Evolutionary conservation across 2,113 vertebrate genomes (phyloP).

Genomic region (Forbesichthys papilliferus): DNA sequence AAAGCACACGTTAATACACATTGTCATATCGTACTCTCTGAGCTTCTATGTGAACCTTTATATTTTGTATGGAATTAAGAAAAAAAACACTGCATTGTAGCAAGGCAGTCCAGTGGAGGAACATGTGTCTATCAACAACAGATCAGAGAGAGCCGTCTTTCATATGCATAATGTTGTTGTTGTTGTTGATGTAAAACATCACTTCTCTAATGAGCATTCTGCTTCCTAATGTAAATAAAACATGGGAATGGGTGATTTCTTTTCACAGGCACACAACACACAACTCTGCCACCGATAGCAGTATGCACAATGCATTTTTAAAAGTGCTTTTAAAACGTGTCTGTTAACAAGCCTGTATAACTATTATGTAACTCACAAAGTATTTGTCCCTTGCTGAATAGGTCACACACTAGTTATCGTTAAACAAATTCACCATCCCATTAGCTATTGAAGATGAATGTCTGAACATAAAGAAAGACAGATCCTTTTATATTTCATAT

Average conservation of each 20-base stretch:
- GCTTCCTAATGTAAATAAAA: not conserved
- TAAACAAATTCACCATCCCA: too few species aligned
- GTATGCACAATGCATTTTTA: slow-evolving; percentile 14
- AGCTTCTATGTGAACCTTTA: too few species aligned
- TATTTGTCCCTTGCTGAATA: too few species aligned
- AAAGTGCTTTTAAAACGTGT: slow-evolving; percentile 24
- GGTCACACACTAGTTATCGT: too few species aligned
- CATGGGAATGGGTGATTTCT: slow-evolving; percentile 17
- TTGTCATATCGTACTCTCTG: too few species aligned
- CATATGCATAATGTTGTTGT: slow-evolving; percentile 13
- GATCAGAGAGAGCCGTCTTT: not conserved
- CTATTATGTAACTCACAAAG: too few species aligned
- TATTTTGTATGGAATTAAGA: too few species aligned
- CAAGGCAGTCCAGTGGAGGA: not conserved
- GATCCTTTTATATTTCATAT: too few species aligned
- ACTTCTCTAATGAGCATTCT: slow-evolving; percentile 9
- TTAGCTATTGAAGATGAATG: too few species aligned
- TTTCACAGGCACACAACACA: slow-evolving; percentile 5
- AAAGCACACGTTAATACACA: not conserved
- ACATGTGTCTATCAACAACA: slow-evolving; percentile 7
- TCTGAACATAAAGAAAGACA: too few species aligned
- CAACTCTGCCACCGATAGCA: slow-evolving; percentile 22
- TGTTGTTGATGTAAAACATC: not conserved
- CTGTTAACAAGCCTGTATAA: slow-evolving; percentile 13
- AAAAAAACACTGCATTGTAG: not conserved